Evolutionary conservation across 1,140 invertebrate genomes (phyloP).

Genomic region (Lepidurus apus): DNA sequence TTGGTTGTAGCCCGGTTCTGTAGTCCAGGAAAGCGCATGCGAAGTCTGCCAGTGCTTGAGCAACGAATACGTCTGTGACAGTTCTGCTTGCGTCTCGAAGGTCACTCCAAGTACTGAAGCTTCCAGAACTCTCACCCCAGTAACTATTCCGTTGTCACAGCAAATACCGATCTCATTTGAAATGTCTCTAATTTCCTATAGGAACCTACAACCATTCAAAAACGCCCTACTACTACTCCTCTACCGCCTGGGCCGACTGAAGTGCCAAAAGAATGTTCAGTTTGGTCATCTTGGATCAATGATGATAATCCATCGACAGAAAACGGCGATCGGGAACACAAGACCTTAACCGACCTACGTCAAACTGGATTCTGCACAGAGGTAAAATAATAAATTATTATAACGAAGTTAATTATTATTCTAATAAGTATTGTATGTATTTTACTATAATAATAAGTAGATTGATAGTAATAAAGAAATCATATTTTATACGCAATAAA

Average conservation of each 20-base stretch:
- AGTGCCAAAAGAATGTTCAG: conserved; percentile 38
- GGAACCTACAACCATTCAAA: conserved; percentile 36
- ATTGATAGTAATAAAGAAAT: too few relatives aligned
- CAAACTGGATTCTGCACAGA: conserved; percentile 39
- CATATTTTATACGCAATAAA: background rate
- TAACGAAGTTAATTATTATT: background rate
- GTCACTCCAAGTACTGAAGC: conserved; percentile 25
- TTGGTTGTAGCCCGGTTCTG: conserved; percentile 53
- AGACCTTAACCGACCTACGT: conserved; percentile 35
- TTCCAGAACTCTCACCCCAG: background rate
- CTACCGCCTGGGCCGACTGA: conserved; percentile 35
- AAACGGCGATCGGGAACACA: conserved; percentile 41
- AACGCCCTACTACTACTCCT: conserved; percentile 2
- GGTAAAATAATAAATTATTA: conserved; percentile 29
- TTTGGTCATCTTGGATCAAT: conserved; percentile 46
- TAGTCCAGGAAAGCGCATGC: conserved; percentile 54
- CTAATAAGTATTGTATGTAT: too few relatives aligned
- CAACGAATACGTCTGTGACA: conserved; percentile 62
- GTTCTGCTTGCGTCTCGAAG: conserved; percentile 46
- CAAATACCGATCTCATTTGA: conserved; percentile 1
- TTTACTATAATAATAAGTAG: too few relatives aligned
- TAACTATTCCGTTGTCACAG: conserved; percentile 25
- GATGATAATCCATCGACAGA: conserved; percentile 38
- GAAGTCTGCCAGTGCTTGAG: conserved; percentile 68
- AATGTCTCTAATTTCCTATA: conserved; percentile 30